Evolutionary conservation across 2,797 vertebrate genomes (phyloP).

Genomic region (Falco berigora): DNA sequence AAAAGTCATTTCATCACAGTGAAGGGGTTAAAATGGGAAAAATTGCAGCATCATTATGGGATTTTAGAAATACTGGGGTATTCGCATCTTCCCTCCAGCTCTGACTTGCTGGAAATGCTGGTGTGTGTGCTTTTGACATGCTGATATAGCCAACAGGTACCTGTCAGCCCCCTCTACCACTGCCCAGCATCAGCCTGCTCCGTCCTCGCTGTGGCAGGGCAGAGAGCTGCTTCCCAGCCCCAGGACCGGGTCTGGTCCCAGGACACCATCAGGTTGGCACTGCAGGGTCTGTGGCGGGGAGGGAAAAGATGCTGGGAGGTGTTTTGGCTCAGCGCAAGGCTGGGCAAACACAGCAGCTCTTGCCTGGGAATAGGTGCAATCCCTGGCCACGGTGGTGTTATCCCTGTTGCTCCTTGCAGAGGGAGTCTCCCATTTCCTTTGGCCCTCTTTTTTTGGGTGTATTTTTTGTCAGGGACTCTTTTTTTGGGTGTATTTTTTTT

Average conservation of each 20-base stretch:
- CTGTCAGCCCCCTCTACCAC: background rate
- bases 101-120: background rate
- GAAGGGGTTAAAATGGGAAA: background rate
- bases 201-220: background rate
- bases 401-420: background rate
- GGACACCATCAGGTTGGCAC: background rate
- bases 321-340: background rate
- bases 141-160: background rate
- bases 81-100: background rate
- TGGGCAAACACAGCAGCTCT: background rate
- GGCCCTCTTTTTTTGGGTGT: background rate
- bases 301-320: background rate
- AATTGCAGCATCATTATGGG: background rate
- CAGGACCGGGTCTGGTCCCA: background rate
- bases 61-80: background rate
- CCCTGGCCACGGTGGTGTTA: fast-evolving
- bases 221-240: background rate
- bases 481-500: background rate
- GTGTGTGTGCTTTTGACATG: background rate
- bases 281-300: background rate
- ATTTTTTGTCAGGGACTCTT: background rate
- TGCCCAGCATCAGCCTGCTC: background rate
- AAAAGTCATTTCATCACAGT: background rate
- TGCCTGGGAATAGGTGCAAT: background rate
- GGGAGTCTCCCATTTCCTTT: background rate